phyloP scores from a whole-genome alignment of 1,140 invertebrate species.

The Drosophila lacteicornis region DNA sequence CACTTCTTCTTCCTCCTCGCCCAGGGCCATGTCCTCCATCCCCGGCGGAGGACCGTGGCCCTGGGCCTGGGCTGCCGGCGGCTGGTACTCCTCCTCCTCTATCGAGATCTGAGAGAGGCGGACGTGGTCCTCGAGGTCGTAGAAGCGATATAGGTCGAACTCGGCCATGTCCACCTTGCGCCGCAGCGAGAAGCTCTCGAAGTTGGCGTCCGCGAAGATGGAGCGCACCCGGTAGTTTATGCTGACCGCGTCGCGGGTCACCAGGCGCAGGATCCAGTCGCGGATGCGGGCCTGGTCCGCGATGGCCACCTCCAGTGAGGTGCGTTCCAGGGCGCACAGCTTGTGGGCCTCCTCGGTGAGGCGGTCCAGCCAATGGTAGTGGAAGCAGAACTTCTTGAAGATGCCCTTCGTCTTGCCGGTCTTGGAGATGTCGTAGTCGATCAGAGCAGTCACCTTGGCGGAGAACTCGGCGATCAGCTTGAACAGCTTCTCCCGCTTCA shows the following conservation, averaged over 20 bases:
- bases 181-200: constrained; percentile 84
- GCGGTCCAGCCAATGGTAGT: constrained; percentile 70
- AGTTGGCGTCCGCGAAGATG: constrained; percentile 76
- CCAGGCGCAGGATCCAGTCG: constrained; percentile 83
- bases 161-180: constrained; percentile 34
- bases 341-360: constrained; percentile 79
- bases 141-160: constrained; percentile 75
- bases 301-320: constrained; percentile 79
- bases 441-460: constrained; percentile 61
- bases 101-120: constrained; percentile 52
- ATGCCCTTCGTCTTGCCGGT: constrained; percentile 73
- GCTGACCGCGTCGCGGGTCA: constrained; percentile 79
- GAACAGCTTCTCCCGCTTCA: constrained; percentile 46
- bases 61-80: neutral
- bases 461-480: constrained; percentile 54
- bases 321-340: constrained; percentile 75
- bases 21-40: neutral
- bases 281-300: constrained; percentile 77
- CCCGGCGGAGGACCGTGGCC: constrained; percentile 19
- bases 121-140: constrained; percentile 66
- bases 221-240: constrained; percentile 84
- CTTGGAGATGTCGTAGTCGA: constrained; percentile 74
- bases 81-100: constrained; percentile 36
- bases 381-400: constrained; percentile 77
- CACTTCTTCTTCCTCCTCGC: constrained; percentile 5